phyloP scores from a whole-genome alignment of 1,140 invertebrate species.

The Macrostomum lignano region DNA sequence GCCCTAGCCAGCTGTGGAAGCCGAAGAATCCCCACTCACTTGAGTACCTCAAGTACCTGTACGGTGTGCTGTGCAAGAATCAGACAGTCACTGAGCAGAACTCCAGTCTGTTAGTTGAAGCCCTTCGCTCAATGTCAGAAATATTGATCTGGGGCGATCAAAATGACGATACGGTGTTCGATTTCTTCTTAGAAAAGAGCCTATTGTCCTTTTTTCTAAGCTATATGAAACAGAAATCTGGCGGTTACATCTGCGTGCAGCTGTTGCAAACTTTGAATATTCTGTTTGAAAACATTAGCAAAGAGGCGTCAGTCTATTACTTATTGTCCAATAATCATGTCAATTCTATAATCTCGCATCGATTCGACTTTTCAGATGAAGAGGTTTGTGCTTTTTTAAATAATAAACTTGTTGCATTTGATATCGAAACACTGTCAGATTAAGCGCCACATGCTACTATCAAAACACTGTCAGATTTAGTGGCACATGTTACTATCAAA shows the following conservation, averaged over 20 bases:
- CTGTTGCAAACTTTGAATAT: too few species aligned
- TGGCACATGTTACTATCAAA: too few species aligned
- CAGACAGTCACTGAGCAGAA: slow-evolving; percentile 83
- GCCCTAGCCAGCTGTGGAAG: slow-evolving; percentile 48
- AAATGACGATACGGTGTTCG: slow-evolving; percentile 79
- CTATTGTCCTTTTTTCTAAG: too few species aligned
- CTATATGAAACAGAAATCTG: too few species aligned
- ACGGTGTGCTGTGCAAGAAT: slow-evolving; percentile 77
- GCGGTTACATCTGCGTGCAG: too few species aligned
- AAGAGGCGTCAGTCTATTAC: slow-evolving; percentile 96
- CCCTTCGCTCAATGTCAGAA: slow-evolving; percentile 76
- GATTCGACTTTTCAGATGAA: slow-evolving; percentile 97
- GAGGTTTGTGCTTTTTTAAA: slow-evolving; percentile 33
- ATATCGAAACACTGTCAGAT: too few species aligned
- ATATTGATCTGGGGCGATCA: slow-evolving; percentile 99
- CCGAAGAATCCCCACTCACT: slow-evolving; percentile 80
- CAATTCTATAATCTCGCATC: slow-evolving; percentile 93
- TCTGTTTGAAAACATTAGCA: slow-evolving; percentile 90
- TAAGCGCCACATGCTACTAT: too few species aligned
- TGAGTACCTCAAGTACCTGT: slow-evolving; percentile 68
- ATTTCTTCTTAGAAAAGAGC: too few species aligned
- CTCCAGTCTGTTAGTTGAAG: slow-evolving; percentile 72
- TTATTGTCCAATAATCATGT: slow-evolving; percentile 95
- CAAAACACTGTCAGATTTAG: too few species aligned
- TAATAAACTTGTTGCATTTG: slow-evolving; percentile 2